Conservation (phyloP, 92 coral and sea anemone species). For the Chrysogorgia sp. region DNA sequence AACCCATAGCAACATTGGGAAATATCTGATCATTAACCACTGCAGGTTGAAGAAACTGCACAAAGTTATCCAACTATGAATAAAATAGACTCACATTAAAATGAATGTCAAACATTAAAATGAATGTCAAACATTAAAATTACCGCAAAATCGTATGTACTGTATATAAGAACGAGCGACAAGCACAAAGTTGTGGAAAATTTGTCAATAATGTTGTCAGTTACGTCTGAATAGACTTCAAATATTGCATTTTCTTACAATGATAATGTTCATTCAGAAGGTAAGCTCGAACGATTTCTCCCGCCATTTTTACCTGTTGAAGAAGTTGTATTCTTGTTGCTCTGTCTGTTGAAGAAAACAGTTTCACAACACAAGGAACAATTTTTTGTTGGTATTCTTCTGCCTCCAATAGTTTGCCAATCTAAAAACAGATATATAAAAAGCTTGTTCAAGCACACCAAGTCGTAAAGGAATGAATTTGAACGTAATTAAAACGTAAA, state of each 20-base stretch:
- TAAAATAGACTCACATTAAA: not conserved
- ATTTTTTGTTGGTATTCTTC: constrained; percentile 92
- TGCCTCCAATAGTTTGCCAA: constrained; percentile 87
- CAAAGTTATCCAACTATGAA: constrained; percentile 87
- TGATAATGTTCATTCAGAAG: too few species aligned
- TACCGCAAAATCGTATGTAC: not conserved
- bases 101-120: not conserved
- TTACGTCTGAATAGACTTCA: too few species aligned
- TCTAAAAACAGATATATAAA: constrained; percentile 59
- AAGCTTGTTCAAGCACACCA: too few species aligned
- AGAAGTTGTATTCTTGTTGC: constrained; percentile 96
- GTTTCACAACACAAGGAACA: constrained; percentile 96
- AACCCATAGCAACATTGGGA: constrained; percentile 95
- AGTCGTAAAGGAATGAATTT: not conserved
- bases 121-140: not conserved
- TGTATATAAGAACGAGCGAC: not conserved
- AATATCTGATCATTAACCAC: constrained; percentile 97
- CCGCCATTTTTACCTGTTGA: constrained; percentile 75
- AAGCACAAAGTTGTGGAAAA: too few species aligned
- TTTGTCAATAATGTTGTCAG: too few species aligned
- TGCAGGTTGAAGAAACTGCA: constrained; percentile 85
- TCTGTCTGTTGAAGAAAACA: constrained; percentile 97
- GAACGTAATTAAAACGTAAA: too few species aligned
- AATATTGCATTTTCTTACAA: too few species aligned
- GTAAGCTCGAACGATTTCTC: not conserved